phyloP scores from a whole-genome alignment of 2,888 invertebrate species.

The Phalera bucephala region DNA sequence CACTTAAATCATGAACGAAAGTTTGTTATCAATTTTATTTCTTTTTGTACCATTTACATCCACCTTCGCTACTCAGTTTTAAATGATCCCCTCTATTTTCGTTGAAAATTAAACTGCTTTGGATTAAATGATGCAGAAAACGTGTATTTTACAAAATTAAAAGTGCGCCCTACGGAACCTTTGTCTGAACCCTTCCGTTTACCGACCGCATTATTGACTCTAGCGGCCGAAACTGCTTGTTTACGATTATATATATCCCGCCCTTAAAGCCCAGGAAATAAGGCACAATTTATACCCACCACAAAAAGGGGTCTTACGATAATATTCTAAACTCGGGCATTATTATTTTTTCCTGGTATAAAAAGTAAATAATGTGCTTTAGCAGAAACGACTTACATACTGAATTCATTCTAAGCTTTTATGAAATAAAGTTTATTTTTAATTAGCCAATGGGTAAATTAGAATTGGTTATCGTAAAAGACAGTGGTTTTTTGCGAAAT shows the following conservation, averaged over 20 bases:
- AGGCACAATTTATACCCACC: conserved; percentile 25
- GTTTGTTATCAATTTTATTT: too few relatives aligned
- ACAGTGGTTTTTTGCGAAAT: conserved; percentile 33
- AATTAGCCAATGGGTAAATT: conserved; percentile 30
- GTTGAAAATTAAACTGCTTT: neutral
- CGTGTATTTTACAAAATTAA: conserved; percentile 9
- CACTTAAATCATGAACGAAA: too few relatives aligned
- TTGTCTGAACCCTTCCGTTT: conserved; percentile 24
- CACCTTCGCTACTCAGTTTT: neutral
- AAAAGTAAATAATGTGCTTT: conserved; percentile 59
- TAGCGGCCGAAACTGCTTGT: conserved; percentile 20
- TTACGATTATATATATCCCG: conserved; percentile 16
- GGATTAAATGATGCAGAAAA: conserved; percentile 5
- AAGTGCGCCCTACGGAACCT: conserved; percentile 10
- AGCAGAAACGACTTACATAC: conserved; percentile 17
- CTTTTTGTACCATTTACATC: too few relatives aligned
- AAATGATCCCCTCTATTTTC: neutral
- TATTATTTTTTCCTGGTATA: conserved; percentile 59
- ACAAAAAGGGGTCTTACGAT: conserved; percentile 48
- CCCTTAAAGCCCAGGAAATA: conserved; percentile 30
- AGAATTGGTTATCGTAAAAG: conserved; percentile 37
- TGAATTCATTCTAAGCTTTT: conserved; percentile 27
- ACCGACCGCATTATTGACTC: conserved; percentile 28
- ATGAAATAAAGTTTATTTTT: conserved; percentile 41
- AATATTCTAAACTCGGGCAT: conserved; percentile 54